Base-by-base conservation (phyloP, 2,797 vertebrate species). In the Coregonus suidteri region DNA sequence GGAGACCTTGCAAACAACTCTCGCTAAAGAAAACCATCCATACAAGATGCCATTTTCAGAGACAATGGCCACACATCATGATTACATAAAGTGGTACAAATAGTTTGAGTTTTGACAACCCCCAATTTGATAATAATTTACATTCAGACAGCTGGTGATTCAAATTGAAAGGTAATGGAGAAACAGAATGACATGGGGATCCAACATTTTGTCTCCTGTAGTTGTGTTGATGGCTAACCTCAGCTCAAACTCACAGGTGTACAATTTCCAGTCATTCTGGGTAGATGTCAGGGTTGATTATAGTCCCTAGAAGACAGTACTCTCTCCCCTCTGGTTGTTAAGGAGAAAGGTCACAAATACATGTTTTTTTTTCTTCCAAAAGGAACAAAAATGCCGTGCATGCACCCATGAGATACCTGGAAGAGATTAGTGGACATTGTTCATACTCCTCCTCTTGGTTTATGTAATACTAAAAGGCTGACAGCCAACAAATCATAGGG, bases 401-500 rank as follows among this genome's bases (percentile, higher is more conserved):
- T n/a, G 72, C n/a, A 73, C 77, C 85, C 79, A 79, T 53, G 73
- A 83, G 83, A 89, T 84, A 87, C 88, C 66, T 54, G 77, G 30
- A n/a, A 81, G 35, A 71, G 75, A 86, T 85, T 85, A 87, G 77
- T 75, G 54, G 82, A 86, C 80, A 83, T 86, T 87, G 80, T 73
- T 83, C 72, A 54, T 67, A 35, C 54, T 25, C 25, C 73, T 80
- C 34, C 52, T 83, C 68, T 85, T 30, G 5, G 62, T 87, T 88
- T 88, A 85, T 64, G 75, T 81, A 91, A 89, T 64, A 80, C 56
- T 1, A 34, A 69, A 20, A 54, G 74, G 75, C 30, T 52, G 47
- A 76, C 70, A 70, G 71, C 53, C 77, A 74, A 80, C 77, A 75
- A 79, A 86, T 83, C 77, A 80, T 7, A 6, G 25, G 51, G 68